A percentile compares a stretch with the other conserved stretches of the same genome.
Evolutionary conservation across 2,113 vertebrate species (phyloP).

Genomic region (Tyrannus savana): DNA sequence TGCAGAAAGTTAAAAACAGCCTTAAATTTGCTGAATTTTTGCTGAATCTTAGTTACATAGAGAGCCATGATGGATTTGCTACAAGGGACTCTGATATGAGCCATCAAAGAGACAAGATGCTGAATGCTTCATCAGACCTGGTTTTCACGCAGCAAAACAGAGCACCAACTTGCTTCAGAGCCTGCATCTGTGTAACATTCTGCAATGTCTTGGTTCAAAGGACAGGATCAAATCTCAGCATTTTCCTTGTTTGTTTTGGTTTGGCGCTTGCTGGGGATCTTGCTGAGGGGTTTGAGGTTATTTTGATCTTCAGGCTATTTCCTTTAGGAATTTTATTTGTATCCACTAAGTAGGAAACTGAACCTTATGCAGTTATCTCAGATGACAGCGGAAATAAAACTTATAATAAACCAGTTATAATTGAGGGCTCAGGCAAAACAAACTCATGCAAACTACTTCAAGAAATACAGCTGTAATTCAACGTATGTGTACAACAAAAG

Average conservation of each 20-base stretch:
- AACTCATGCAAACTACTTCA: slow-evolving; percentile 35
- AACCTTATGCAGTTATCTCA: slow-evolving; percentile 21
- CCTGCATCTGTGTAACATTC: neutral
- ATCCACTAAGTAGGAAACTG: neutral
- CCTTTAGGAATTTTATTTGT: neutral
- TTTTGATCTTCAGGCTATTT: neutral
- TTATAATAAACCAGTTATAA: slow-evolving; percentile 19
- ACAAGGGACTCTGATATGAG: neutral
- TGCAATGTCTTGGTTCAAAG: neutral
- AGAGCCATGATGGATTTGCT: neutral
- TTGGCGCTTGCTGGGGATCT: neutral
- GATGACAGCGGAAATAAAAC: slow-evolving; percentile 51
- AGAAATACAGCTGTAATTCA: neutral
- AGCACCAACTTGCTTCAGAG: neutral
- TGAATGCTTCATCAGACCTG: neutral
- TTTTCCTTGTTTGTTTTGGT: neutral
- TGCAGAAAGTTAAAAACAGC: neutral
- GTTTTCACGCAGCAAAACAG: neutral
- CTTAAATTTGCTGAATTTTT: neutral
- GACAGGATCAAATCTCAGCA: neutral
- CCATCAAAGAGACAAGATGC: neutral
- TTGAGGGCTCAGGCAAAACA: slow-evolving; percentile 41
- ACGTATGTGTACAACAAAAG: neutral
- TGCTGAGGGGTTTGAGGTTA: neutral
- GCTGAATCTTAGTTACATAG: neutral